Conservation (phyloP, 2,113 vertebrate genomes). For the Fregetta grallaria region DNA sequence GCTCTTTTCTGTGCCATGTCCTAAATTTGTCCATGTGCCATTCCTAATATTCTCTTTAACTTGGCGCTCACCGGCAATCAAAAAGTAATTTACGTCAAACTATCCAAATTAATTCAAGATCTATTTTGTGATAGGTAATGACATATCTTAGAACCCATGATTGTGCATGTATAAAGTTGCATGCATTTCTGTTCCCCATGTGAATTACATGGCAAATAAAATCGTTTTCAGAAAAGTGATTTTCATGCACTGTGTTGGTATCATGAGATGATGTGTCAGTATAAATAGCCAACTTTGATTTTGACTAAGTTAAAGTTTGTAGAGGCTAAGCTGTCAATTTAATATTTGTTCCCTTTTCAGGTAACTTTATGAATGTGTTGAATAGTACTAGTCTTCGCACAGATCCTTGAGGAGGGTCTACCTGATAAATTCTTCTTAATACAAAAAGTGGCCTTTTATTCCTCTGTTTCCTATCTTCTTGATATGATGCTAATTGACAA, state of each 20-base stretch:
- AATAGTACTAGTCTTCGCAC: background rate
- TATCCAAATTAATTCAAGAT: background rate
- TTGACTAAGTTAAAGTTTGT: background rate
- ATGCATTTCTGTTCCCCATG: background rate
- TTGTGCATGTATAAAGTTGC: background rate
- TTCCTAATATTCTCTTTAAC: background rate
- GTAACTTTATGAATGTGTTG: background rate
- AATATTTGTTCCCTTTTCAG: background rate
- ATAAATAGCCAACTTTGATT: background rate
- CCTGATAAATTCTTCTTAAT: background rate
- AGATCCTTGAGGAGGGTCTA: background rate
- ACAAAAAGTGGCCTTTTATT: background rate
- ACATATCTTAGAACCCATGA: background rate
- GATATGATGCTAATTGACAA: background rate
- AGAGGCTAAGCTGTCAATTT: background rate
- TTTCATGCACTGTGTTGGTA: background rate
- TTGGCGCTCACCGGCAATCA: accelerated
- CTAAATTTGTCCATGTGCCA: background rate
- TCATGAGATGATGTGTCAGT: background rate
- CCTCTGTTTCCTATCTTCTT: background rate
- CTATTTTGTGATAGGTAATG: background rate
- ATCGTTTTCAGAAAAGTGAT: background rate
- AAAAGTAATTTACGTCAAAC: background rate
- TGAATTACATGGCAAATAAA: background rate
- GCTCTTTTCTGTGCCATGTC: background rate